Evolutionary conservation across 2,888 invertebrate genomes (phyloP).

Genomic region (Meteorus cinctellus): DNA sequence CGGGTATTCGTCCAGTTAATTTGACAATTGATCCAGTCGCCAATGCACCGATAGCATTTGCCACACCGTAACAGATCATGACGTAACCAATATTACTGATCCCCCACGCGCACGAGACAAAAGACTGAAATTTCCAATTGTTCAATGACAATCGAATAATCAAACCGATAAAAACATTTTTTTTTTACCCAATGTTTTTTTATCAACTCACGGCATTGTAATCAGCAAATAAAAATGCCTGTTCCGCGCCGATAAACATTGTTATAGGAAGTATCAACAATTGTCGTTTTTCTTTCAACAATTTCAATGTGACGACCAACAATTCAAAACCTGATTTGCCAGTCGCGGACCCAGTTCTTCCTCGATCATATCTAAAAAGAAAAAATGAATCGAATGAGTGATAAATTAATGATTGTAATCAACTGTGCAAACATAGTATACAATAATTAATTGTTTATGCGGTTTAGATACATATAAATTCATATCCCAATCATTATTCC

Average conservation of each 20-base stretch:
- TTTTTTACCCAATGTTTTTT: background rate
- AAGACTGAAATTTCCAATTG: constrained; percentile 77
- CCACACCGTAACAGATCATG: constrained; percentile 93
- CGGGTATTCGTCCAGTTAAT: constrained; percentile 84
- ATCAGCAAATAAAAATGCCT: constrained; percentile 92
- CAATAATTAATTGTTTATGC: background rate
- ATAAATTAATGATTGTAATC: constrained; percentile 8
- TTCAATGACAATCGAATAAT: constrained; percentile 5
- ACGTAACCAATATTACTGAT: constrained; percentile 94
- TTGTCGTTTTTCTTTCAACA: constrained; percentile 86
- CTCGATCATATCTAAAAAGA: constrained; percentile 77
- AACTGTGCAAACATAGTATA: background rate
- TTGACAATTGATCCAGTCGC: constrained; percentile 86
- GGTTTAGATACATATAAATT: background rate
- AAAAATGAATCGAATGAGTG: background rate
- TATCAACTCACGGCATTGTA: constrained; percentile 81
- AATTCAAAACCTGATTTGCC: constrained; percentile 81
- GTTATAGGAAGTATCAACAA: constrained; percentile 91
- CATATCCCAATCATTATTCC: background rate
- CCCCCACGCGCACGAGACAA: constrained; percentile 90
- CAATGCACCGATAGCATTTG: constrained; percentile 90
- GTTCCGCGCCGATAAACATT: constrained; percentile 94
- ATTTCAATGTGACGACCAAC: constrained; percentile 84
- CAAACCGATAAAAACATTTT: background rate
- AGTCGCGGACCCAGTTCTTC: constrained; percentile 76